Evolutionary conservation across 2,888 invertebrate species (phyloP).

Genomic region (Pomacea canaliculata): DNA sequence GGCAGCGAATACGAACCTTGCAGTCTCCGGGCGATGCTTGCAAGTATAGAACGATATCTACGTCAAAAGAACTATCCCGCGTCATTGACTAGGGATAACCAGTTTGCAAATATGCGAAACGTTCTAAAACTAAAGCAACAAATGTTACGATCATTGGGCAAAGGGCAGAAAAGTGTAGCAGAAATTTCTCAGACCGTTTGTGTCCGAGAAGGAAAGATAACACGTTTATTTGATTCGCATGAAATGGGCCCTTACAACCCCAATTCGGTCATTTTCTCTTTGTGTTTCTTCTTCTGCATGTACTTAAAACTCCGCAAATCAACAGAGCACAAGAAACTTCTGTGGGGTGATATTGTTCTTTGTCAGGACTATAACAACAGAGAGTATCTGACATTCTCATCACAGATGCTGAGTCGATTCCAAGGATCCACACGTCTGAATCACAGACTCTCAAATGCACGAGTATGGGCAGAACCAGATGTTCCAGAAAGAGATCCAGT

Average conservation of each 20-base stretch:
- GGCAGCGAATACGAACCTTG: slow-evolving; percentile 61
- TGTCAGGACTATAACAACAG: slow-evolving; percentile 42
- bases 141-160: slow-evolving; percentile 49
- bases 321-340: slow-evolving; percentile 57
- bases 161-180: slow-evolving; percentile 46
- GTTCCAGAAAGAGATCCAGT: slow-evolving; percentile 54
- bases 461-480: slow-evolving; percentile 43
- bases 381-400: slow-evolving; percentile 52
- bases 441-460: slow-evolving; percentile 33
- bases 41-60: slow-evolving; percentile 57
- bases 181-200: slow-evolving; percentile 35
- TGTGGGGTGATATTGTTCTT: slow-evolving; percentile 60
- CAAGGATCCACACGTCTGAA: slow-evolving; percentile 33
- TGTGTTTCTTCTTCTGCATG: slow-evolving; percentile 57
- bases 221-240: slow-evolving; percentile 52
- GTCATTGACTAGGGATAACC: slow-evolving; percentile 53
- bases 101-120: slow-evolving; percentile 53
- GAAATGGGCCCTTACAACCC: slow-evolving; percentile 61
- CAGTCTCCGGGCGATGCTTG: slow-evolving; percentile 59
- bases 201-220: slow-evolving; percentile 48
- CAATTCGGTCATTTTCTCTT: slow-evolving; percentile 54
- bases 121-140: slow-evolving; percentile 55
- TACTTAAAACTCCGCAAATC: slow-evolving; percentile 57
- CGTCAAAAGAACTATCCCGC: slow-evolving; percentile 49
- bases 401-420: slow-evolving; percentile 37